A percentile compares a stretch with the other conserved stretches of the same genome.
Conservation (phyloP, 2,888 invertebrate species). For the Tinea semifulvella region DNA sequence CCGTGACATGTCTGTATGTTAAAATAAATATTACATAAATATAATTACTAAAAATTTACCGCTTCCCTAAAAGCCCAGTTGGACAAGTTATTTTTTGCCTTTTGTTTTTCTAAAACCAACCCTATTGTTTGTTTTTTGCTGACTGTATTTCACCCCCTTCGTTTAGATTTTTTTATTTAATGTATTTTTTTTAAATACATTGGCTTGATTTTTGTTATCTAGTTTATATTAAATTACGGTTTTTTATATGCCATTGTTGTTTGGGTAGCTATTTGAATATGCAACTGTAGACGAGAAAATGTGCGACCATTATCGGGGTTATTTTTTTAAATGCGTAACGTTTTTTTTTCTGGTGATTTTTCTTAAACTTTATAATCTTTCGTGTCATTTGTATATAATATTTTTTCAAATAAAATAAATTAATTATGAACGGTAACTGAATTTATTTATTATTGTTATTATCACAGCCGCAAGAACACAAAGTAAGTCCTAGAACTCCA, state of each 20-base stretch:
- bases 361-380: neutral
- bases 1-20: too few relatives aligned
- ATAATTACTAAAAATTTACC: constrained; percentile 51
- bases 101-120: constrained; percentile 40
- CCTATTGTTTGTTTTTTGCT: constrained; percentile 44
- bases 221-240: constrained; percentile 65
- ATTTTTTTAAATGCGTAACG: constrained; percentile 3
- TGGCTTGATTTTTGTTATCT: constrained; percentile 59
- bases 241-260: constrained; percentile 49
- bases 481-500: too few relatives aligned
- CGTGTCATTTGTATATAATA: too few relatives aligned
- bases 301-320: constrained; percentile 43
- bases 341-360: neutral
- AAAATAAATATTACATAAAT: constrained; percentile 34
- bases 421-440: too few relatives aligned
- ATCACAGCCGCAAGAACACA: too few relatives aligned
- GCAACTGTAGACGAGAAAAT: constrained; percentile 47
- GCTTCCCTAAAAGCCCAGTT: constrained; percentile 53
- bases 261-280: constrained; percentile 46
- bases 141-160: constrained; percentile 33
- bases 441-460: too few relatives aligned
- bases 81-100: constrained; percentile 37
- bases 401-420: neutral
- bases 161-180: constrained; percentile 36
- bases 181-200: constrained; percentile 43